A percentile compares a stretch with the other conserved stretches of the same genome.
These are phyloP conservation scores for Halictus rubicundus DNA, from an alignment of 1,140 invertebrate genomes.

Conservation along the genomic window DNA sequence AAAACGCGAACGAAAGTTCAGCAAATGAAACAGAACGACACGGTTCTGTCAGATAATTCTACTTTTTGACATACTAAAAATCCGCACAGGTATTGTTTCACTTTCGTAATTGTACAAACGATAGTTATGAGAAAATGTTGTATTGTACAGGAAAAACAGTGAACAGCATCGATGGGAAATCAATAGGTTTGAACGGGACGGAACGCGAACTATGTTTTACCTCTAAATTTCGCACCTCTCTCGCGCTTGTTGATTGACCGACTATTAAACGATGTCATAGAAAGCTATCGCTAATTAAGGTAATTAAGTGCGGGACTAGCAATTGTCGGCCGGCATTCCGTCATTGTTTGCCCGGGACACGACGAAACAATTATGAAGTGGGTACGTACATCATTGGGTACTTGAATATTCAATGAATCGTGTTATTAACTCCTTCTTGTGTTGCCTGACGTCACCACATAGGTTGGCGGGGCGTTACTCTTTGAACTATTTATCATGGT, in stretches of 20 bases:
- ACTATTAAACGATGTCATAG: slow-evolving; percentile 9
- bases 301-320: slow-evolving; percentile 21
- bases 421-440: slow-evolving; percentile 64
- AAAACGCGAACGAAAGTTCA: too few species aligned
- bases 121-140: too few species aligned
- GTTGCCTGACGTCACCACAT: slow-evolving; percentile 46
- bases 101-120: too few species aligned
- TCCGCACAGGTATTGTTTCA: too few species aligned
- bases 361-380: slow-evolving; percentile 61
- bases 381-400: slow-evolving; percentile 45
- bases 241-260: not conserved
- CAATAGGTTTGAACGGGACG: too few species aligned
- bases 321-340: slow-evolving; percentile 20
- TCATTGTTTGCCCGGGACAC: slow-evolving; percentile 42
- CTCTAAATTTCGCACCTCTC: not conserved
- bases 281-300: slow-evolving; percentile 26
- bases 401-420: slow-evolving; percentile 69
- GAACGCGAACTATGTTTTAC: not conserved
- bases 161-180: too few species aligned
- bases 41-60: too few species aligned
- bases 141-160: too few species aligned
- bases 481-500: slow-evolving; percentile 54
- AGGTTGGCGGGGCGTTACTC: slow-evolving; percentile 52
- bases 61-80: too few species aligned
- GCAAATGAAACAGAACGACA: too few species aligned